Base-by-base conservation (phyloP, 1,140 invertebrate genomes). In the Lineus longissimus region DNA sequence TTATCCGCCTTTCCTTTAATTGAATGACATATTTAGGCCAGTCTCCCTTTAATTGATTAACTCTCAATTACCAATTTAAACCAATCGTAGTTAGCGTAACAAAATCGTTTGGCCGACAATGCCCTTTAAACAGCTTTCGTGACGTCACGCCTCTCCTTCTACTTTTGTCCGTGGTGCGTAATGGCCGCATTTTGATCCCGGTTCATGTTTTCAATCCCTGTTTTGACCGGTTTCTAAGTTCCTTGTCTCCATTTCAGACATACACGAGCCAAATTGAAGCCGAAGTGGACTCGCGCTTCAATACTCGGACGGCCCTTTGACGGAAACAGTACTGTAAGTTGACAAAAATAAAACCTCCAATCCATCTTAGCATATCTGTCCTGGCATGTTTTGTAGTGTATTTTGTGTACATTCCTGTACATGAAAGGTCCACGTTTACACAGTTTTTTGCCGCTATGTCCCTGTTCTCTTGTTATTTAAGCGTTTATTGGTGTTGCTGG, bases 91-190 rank as follows among this genome's bases (percentile, higher is more conserved):
- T 51, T 27, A 27, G 19, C 19, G 47, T 51, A 7, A 23, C 47
- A 7, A 23, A 51, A 7, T n/a, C 6, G 6, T 27, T 19, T 27
- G 25, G 47, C 25, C 25, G 9, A n/a, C 47, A 36, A 15, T 36
- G 33, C 4, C 33, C 33, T 36, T 6, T 51, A 51, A 23, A 51
- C n/a, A 51, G n/a, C 47, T 23, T 27, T 51, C n/a, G 47, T 51
- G 47, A 51, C 47, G 47, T 51, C 47, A 51, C n/a, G n/a, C n/a
- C 4, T 11, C 11, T 23, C 47, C 47, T 51, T 51, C 47, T 27
- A 51, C 47, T 51, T 51, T 51, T 51, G 47, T 51, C 47, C 47
- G 47, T 51, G 47, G 47, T 51, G 47, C 47, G 47, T 51, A 43
- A 51, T 51, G 47, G 47, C n/a, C 47, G 47, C 25, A 51, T 27